Conservation (phyloP, 2,888 invertebrate genomes). For the Andricus curvator region DNA sequence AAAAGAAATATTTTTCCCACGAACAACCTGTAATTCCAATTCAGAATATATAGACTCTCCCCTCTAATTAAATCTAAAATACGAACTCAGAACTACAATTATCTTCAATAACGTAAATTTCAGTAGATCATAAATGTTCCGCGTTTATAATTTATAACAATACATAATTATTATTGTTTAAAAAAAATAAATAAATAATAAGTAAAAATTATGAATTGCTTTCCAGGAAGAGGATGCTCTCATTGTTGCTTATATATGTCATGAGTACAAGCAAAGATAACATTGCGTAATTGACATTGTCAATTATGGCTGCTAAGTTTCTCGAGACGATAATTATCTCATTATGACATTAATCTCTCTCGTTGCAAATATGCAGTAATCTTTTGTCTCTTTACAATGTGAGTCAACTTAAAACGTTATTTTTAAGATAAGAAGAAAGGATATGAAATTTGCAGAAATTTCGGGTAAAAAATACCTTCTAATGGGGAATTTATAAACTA, state of each 20-base stretch:
- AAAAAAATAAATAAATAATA: background rate
- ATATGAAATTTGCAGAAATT: background rate
- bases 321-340: background rate
- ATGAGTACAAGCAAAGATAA: background rate
- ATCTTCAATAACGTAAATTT: conserved; percentile 27
- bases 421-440: background rate
- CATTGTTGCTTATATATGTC: conserved; percentile 7
- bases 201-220: background rate
- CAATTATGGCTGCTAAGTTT: background rate
- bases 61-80: background rate
- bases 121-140: background rate
- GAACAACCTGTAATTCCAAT: background rate
- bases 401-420: background rate
- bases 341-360: background rate
- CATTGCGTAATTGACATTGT: background rate
- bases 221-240: background rate
- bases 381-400: background rate
- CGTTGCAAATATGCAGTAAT: background rate
- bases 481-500: too few relatives aligned
- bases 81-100: background rate
- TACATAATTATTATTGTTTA: background rate
- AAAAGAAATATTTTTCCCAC: background rate
- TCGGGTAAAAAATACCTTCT: background rate
- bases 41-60: background rate
- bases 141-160: background rate